These are phyloP conservation scores for Drosophila picticornis DNA, from an alignment of 2,888 invertebrate genomes.

Conservation along the genomic window DNA sequence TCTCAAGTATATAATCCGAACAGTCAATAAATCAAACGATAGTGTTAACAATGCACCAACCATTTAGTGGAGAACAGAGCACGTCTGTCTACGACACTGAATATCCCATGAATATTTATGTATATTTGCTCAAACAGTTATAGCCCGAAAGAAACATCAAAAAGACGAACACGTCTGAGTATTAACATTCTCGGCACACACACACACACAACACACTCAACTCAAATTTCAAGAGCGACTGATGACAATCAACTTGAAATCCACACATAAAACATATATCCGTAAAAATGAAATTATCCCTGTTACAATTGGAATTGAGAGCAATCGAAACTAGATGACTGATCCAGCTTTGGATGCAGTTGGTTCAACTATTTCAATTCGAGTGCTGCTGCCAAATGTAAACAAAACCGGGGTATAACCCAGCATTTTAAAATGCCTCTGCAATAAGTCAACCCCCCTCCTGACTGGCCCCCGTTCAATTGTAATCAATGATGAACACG, in stretches of 20 bases:
- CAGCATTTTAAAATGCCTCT: conserved; percentile 3
- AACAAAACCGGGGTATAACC: conserved; percentile 21
- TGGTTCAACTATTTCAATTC: conserved; percentile 11
- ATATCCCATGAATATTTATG: conserved; percentile 12
- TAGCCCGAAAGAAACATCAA: conserved; percentile 8
- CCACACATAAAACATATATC: neutral
- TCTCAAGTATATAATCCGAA: conserved; percentile 2
- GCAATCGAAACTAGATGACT: neutral
- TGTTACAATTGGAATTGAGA: neutral
- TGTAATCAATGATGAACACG: conserved; percentile 9
- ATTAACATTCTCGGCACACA: neutral
- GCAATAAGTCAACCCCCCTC: conserved; percentile 11
- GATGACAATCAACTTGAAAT: conserved; percentile 1
- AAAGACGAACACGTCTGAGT: neutral
- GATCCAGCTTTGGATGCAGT: neutral
- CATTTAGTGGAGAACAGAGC: neutral
- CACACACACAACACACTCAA: neutral
- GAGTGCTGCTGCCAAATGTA: conserved; percentile 3
- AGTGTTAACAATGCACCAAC: neutral
- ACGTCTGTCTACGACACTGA: neutral
- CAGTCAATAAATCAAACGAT: conserved; percentile 30
- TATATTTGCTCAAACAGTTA: conserved; percentile 47
- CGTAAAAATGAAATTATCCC: neutral
- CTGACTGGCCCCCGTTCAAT: neutral
- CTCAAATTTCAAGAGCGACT: conserved; percentile 3